These are phyloP conservation scores for Hydractinia echinata DNA, from an alignment of 30 jellyfish, hydroid and myxozoan genomes.

Conservation along the genomic window DNA sequence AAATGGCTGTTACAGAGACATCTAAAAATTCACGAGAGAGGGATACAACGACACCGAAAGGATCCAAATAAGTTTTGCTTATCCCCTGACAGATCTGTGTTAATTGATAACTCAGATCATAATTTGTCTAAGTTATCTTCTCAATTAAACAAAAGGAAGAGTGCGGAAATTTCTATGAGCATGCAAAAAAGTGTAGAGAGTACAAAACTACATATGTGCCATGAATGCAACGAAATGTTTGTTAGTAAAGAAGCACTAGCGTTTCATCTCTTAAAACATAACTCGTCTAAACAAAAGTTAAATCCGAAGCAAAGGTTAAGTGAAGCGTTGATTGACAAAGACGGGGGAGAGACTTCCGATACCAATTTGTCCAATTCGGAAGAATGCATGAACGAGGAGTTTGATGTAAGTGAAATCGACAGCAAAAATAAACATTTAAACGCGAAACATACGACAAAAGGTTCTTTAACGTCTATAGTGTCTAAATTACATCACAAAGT, in stretches of 20 bases:
- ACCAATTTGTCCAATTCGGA: not conserved
- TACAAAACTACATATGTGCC: not conserved
- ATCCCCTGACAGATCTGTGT: too few species aligned
- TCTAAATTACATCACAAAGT: conserved; percentile 33
- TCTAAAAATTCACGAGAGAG: conserved; percentile 19
- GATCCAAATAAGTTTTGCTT: too few species aligned
- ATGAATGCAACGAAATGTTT: conserved; percentile 9
- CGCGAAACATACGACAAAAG: not conserved
- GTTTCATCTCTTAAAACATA: not conserved
- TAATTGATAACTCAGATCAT: too few species aligned
- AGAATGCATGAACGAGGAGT: not conserved
- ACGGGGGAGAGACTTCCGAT: not conserved
- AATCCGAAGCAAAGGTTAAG: not conserved
- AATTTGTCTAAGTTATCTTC: too few species aligned
- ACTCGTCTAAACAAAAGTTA: not conserved
- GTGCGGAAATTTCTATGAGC: too few species aligned
- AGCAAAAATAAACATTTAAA: not conserved
- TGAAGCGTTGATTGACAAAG: not conserved
- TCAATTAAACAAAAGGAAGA: too few species aligned
- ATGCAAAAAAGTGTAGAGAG: too few species aligned
- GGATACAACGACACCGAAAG: too few species aligned
- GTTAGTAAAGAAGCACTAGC: conserved; percentile 4
- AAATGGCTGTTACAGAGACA: conserved; percentile 34
- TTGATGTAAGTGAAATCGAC: not conserved
- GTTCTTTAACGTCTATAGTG: conserved; percentile 27